Evolutionary conservation across 2,797 vertebrate genomes (phyloP).

Genomic region (Cetoscarus ocellatus): DNA sequence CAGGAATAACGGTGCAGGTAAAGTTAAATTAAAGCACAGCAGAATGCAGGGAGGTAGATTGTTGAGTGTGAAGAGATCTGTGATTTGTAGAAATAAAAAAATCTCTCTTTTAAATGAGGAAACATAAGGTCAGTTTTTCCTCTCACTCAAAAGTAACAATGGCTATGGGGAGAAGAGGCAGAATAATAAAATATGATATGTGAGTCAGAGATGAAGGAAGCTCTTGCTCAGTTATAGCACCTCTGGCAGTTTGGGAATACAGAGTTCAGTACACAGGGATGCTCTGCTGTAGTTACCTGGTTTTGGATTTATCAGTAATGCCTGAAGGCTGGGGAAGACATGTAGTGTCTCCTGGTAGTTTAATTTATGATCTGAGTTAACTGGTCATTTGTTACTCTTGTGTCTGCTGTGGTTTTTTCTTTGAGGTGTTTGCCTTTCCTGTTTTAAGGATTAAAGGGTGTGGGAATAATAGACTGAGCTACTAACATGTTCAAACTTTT

Average conservation of each 20-base stretch:
- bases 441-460: no score
- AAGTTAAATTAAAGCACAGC: no score
- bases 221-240: conserved; percentile 28
- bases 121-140: background rate
- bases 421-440: background rate
- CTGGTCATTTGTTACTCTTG: conserved; percentile 2
- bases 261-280: conserved; percentile 30
- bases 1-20: no score
- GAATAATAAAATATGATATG: conserved; percentile 62
- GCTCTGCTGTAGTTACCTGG: conserved; percentile 50
- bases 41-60: conserved; percentile 40
- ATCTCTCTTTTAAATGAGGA: background rate
- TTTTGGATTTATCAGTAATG: conserved; percentile 52
- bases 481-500: no score
- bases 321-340: conserved; percentile 30
- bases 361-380: conserved; percentile 20
- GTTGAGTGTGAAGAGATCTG: conserved; percentile 17
- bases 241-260: conserved; percentile 41
- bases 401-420: conserved; percentile 18
- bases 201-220: conserved; percentile 52
- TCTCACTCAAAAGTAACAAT: conserved; percentile 28
- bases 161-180: conserved; percentile 18
- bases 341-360: conserved; percentile 17
- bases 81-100: conserved; percentile 12
- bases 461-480: no score